Conservation (phyloP, 2,797 vertebrate species). For the Threskiornis aethiopicus region DNA sequence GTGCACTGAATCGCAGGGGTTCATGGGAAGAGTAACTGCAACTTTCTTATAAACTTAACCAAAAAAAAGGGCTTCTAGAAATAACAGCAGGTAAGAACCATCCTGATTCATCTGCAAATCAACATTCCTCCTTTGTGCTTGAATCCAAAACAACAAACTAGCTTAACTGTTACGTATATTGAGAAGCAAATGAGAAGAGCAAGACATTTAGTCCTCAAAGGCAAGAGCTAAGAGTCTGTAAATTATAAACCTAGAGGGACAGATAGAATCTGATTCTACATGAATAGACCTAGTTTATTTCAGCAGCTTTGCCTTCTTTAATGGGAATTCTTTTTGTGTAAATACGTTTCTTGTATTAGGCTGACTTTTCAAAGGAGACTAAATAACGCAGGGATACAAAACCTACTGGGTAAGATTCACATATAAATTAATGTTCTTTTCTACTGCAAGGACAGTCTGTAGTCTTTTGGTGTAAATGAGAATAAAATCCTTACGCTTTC, state of each 20-base stretch:
- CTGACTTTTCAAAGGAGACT: slow-evolving; percentile 6
- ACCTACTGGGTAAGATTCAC: neutral
- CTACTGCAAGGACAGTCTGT: neutral
- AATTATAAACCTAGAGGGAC: neutral
- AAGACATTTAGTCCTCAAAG: neutral
- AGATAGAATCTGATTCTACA: neutral
- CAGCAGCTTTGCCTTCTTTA: neutral
- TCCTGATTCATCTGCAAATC: neutral
- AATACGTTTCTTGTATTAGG: neutral
- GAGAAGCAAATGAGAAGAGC: neutral
- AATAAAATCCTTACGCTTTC: slow-evolving; percentile 6
- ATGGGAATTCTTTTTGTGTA: neutral
- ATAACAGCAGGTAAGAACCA: neutral
- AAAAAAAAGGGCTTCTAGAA: neutral
- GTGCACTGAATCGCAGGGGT: fast-evolving
- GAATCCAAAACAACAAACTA: neutral
- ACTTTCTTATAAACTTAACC: neutral
- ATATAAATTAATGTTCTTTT: neutral
- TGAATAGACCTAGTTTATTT: neutral
- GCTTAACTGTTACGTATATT: neutral
- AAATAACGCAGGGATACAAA: neutral
- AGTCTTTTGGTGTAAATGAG: slow-evolving; percentile 5
- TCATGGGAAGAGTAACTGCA: neutral
- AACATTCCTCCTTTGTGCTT: neutral
- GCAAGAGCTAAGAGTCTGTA: neutral